Percentiles rank a stretch among this genome's conserved stretches.
Evolutionary conservation across 2,888 invertebrate species (phyloP).

Genomic region (Dasypogon diadema): DNA sequence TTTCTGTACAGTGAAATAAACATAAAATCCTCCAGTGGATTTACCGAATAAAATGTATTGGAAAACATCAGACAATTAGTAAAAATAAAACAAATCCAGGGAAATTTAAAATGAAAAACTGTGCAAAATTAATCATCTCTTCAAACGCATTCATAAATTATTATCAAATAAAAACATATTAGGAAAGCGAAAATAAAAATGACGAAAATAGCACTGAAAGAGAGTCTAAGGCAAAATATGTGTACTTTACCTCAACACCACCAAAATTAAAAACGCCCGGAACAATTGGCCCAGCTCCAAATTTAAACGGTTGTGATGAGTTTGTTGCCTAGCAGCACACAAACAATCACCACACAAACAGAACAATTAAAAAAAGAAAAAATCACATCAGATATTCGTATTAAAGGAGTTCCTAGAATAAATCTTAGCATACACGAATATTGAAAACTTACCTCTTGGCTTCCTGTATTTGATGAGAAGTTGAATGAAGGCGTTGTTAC

Average conservation of each 20-base stretch:
- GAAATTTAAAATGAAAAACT: not conserved
- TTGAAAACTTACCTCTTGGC: conserved; percentile 51
- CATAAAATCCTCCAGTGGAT: no score
- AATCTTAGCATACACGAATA: not conserved
- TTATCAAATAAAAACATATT: not conserved
- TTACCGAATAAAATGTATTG: no score
- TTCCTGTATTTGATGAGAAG: conserved; percentile 54
- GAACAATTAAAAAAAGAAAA: conserved; percentile 22
- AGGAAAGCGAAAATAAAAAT: conserved; percentile 2
- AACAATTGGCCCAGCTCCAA: conserved; percentile 62
- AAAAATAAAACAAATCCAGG: not conserved
- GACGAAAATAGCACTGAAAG: not conserved
- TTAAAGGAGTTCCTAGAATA: not conserved
- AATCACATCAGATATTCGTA: conserved; percentile 6
- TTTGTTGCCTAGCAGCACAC: conserved; percentile 51
- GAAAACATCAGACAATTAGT: not conserved
- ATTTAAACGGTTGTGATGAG: conserved; percentile 63
- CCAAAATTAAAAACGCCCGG: conserved; percentile 63
- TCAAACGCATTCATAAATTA: not conserved
- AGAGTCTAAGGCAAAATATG: conserved; percentile 20
- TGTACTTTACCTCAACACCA: conserved; percentile 59
- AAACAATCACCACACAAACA: conserved; percentile 16
- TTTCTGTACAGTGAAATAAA: no score
- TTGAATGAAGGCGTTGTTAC: conserved; percentile 53
- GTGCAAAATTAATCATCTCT: not conserved